A percentile compares a stretch with the other conserved stretches of the same genome.
Evolutionary conservation across 2,797 vertebrate genomes (phyloP).

Genomic region (Coendou prehensilis): DNA sequence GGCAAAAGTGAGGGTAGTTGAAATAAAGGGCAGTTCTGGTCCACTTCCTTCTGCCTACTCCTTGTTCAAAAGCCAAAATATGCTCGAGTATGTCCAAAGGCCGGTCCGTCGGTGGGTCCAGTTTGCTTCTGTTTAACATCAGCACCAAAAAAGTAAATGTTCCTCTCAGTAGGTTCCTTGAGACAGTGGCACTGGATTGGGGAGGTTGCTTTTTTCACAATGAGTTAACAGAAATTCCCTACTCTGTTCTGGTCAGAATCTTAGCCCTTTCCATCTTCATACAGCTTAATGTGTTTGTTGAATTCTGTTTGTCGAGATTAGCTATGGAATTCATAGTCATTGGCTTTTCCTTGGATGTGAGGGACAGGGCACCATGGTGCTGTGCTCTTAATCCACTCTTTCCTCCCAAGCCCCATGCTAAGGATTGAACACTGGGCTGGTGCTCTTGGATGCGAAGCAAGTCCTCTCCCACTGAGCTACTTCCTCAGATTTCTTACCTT

Average conservation of each 20-base stretch:
- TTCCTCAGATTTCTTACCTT: background rate
- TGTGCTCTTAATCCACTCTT: no score
- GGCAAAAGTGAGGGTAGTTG: background rate
- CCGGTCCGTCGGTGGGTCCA: background rate
- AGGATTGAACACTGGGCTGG: background rate
- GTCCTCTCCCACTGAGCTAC: background rate
- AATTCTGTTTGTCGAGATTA: background rate
- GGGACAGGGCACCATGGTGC: background rate
- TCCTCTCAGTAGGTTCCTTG: background rate
- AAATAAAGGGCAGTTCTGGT: background rate
- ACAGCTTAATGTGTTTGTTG: background rate
- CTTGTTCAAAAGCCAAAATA: constrained; percentile 14
- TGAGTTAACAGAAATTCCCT: background rate
- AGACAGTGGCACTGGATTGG: background rate
- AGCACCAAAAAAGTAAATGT: background rate
- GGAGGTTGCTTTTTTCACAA: background rate
- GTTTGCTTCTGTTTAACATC: background rate
- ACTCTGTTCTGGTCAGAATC: background rate
- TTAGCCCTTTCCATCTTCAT: background rate
- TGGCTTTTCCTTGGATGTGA: background rate
- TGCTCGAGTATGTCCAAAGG: background rate
- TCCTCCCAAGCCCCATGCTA: background rate
- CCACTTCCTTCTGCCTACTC: background rate
- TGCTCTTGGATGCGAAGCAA: no score
- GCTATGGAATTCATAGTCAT: background rate